Evolutionary conservation across 2,797 vertebrate genomes (phyloP), one percentile per base, ranked within the genome.

Genomic region (Jordanella pulchra): DNA sequence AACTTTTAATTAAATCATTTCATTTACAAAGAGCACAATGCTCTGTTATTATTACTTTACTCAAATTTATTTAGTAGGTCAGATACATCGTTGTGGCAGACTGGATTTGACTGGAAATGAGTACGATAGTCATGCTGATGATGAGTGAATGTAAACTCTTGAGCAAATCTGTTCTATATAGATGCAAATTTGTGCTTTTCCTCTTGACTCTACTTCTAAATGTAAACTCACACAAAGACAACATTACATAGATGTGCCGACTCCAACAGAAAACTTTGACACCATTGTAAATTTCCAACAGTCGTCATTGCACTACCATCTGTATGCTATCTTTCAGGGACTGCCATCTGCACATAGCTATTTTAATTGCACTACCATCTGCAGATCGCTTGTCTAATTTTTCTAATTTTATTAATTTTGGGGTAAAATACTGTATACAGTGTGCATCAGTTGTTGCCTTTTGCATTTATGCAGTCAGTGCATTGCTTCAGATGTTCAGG

Each of bases 221-320:
- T 69, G 50, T 56, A 39, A 42, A 23, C 27, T 42, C 28, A 69
- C 25, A 54, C 14, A 25, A 32, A n/a, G 4, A 54, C 28, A 55
- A 39, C 7, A 56, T 30, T 65, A 27, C 44, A 32, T 27, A 23
- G 63, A 58, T 47, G 17, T 18, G 15, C 44, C 23, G 25, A 39
- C 51, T 55, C 27, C 39, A 64, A 44, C n/a, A 44, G n/a, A 64
- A 64, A 64, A 27, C 58, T 39, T 32, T 13, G 58, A 23, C 39
- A 64, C 63, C 55, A 65, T 25, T 72, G 60, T 53, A 64, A 63
- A 64, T 42, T 65, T 39, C n/a, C 51, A 17, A 30, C 63, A 55
- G 50, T 30, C 60, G 3, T 64, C 39, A 72, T 65, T 72, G 27
- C 51, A 56, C 42, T 35, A 25, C 64, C 42, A 44, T 72, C 51